Base-by-base conservation (phyloP, 92 coral and sea anemone genomes). In the Actinernus sp. region DNA sequence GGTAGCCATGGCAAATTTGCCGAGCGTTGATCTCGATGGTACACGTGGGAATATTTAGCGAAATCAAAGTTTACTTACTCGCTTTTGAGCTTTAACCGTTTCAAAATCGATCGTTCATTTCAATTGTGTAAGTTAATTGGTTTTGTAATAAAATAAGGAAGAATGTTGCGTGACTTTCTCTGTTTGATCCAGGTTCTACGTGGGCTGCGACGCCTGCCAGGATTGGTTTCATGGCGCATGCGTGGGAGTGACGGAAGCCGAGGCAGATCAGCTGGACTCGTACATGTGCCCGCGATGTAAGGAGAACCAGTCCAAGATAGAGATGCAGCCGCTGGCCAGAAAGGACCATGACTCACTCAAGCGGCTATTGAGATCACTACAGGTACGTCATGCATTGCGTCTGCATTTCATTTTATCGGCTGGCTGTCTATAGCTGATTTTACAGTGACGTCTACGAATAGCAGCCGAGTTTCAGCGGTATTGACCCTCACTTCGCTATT, bases 171-270 rank as follows among this genome's bases (percentile, higher is more conserved):
- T n/a, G n/a, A n/a, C n/a, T n/a, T n/a, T n/a, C n/a, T n/a, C n/a
- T n/a, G n/a, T n/a, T 49, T 52, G 43, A 16, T 30, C 2, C 55
- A 93, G 99, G 81, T 95, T 95, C 78, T 95, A 95, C 48, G 78
- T 95, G 44, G 99, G 99, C 25, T 95, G 99, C 63, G 99, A 95
- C 56, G 66, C 81, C 12, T 95, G 99, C 47, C 99, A 95, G 61
- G 99, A 89, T 50, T 95, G 99, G 99, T 95, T 95, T 55, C 99
- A 95, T 31, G 97, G 97, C 29, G 63, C 72, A 10, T 95, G 99
- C 37, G 99, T 95, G 41, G 97, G 97, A 26, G 56, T 95, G 50
- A 83, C 85, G 1, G 87, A 92, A 24, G 55, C 67, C 38, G 97
- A 95, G 58, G 99, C 99, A 14, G 97, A 87, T 2, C 58, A 51